phyloP scores from a whole-genome alignment of 2,113 vertebrate species.

The Phyllopteryx taeniolatus region DNA sequence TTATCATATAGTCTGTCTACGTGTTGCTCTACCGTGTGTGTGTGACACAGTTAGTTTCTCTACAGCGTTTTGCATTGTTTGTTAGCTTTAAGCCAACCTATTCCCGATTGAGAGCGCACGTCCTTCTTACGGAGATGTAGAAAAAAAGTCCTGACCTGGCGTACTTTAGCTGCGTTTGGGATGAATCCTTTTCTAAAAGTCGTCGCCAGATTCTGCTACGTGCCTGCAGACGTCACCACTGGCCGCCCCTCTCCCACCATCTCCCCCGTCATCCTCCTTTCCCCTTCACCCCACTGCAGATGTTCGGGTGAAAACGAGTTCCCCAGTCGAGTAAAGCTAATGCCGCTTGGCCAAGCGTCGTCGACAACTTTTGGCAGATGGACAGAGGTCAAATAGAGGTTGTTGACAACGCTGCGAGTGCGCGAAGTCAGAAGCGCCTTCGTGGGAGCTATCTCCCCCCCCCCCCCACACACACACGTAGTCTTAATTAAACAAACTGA shows the following conservation, averaged over 20 bases:
- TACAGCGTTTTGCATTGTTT: no score
- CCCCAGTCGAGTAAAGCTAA: slow-evolving; percentile 42
- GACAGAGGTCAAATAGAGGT: slow-evolving; percentile 47
- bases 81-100: no score
- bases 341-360: slow-evolving; percentile 15
- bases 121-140: no score
- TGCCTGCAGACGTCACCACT: slow-evolving; percentile 60
- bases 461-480: not conserved
- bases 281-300: slow-evolving; percentile 59
- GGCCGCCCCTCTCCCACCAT: not conserved
- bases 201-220: slow-evolving; percentile 71
- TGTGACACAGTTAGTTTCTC: no score
- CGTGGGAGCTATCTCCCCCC: not conserved
- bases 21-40: no score
- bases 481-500: not conserved
- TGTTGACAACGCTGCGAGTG: not conserved
- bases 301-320: slow-evolving; percentile 60
- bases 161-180: slow-evolving; percentile 39
- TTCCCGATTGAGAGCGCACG: no score
- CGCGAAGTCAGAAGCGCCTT: not conserved
- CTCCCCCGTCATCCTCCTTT: slow-evolving; percentile 24
- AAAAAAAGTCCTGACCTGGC: no score
- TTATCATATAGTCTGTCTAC: no score
- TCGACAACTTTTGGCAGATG: slow-evolving; percentile 44
- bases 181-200: slow-evolving; percentile 74